A percentile compares a stretch with the other conserved stretches of the same genome.
phyloP scores from a whole-genome alignment of 2,797 vertebrate species.

The Aulostomus chinensis region DNA sequence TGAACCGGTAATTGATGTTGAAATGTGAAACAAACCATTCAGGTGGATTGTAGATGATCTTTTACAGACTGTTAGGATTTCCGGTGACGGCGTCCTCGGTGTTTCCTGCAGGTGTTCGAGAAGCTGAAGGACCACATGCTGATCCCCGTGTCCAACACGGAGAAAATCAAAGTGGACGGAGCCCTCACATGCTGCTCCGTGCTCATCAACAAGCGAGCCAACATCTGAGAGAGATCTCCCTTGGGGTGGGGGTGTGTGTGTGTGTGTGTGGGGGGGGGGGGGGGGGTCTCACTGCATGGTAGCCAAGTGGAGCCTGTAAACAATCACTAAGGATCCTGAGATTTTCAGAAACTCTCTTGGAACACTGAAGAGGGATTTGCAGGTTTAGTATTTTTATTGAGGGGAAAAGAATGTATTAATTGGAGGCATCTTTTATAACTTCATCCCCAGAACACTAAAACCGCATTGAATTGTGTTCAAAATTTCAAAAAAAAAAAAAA shows the following conservation, averaged over 20 bases:
- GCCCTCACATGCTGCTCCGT: conserved; percentile 90
- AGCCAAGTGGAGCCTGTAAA: conserved; percentile 5
- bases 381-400: conserved; percentile 9
- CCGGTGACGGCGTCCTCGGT: too few relatives aligned
- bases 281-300: conserved; percentile 12
- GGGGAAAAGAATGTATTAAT: background rate
- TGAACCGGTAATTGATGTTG: too few relatives aligned
- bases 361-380: conserved; percentile 1
- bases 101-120: conserved; percentile 87
- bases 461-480: too few relatives aligned
- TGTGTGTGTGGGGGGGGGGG: background rate
- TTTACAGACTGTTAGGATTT: too few relatives aligned
- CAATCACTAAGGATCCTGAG: conserved; percentile 7
- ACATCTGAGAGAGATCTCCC: conserved; percentile 74
- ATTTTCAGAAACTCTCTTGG: conserved; percentile 17
- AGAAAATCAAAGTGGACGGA: conserved; percentile 91
- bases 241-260: too few relatives aligned
- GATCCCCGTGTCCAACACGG: conserved; percentile 86
- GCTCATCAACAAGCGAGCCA: conserved; percentile 88
- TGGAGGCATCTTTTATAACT: background rate
- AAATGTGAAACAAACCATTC: too few relatives aligned
- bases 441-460: too few relatives aligned
- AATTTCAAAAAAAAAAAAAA: too few relatives aligned
- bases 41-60: background rate
- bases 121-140: conserved; percentile 95